Evolutionary conservation across 2,113 vertebrate species (phyloP).

Genomic region (Protobothrops mucrosquamatus): DNA sequence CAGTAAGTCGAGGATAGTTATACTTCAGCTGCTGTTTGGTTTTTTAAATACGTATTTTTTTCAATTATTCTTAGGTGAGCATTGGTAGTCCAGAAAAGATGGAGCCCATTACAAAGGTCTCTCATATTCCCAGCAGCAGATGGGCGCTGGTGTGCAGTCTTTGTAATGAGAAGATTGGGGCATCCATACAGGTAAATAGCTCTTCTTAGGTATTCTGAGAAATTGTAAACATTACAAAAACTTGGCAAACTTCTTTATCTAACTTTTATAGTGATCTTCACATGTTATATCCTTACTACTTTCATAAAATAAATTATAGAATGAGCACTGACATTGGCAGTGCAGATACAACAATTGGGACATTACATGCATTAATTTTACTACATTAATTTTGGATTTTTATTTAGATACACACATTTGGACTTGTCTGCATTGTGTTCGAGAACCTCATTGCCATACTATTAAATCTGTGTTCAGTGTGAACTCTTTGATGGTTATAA

Average conservation of each 20-base stretch:
- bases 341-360: not conserved
- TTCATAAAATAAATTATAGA: not conserved
- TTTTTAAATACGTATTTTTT: not conserved
- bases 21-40: not conserved
- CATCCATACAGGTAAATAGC: constrained; percentile 89
- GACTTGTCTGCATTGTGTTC: not conserved
- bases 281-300: not conserved
- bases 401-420: not conserved
- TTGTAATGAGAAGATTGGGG: constrained; percentile 93
- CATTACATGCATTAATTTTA: not conserved
- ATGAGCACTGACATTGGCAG: not conserved
- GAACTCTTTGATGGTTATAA: not conserved
- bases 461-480: not conserved
- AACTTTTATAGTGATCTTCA: not conserved
- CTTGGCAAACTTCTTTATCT: not conserved
- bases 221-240: not conserved
- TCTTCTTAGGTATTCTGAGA: not conserved
- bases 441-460: not conserved
- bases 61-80: constrained; percentile 80
- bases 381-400: not conserved
- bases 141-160: constrained; percentile 95
- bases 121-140: constrained; percentile 94
- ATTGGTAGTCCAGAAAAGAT: constrained; percentile 98
- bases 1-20: not conserved
- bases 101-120: constrained; percentile 99